These are phyloP conservation scores for Drosophila takahashii DNA, from an alignment of 1,140 invertebrate species.

Conservation along the genomic window DNA sequence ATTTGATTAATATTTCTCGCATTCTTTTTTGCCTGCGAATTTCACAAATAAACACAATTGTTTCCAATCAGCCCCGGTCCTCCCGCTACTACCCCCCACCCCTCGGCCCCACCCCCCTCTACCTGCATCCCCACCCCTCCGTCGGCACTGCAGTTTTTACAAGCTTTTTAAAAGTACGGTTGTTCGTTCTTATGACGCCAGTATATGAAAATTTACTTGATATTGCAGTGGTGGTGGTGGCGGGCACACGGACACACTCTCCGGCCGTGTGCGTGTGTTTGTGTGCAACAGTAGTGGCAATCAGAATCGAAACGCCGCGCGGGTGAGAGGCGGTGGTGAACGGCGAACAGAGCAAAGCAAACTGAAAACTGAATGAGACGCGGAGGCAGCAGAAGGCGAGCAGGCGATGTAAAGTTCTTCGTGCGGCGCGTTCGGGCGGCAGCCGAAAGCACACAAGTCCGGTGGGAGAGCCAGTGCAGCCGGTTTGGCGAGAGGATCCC, in stretches of 20 bases:
- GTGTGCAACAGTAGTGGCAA: conserved; percentile 79
- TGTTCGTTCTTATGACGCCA: conserved; percentile 75
- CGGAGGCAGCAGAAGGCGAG: conserved; percentile 70
- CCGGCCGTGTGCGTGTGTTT: conserved; percentile 43
- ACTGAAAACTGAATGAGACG: conserved; percentile 75
- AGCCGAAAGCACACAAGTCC: conserved; percentile 39
- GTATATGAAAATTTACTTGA: conserved; percentile 80
- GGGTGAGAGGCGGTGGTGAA: conserved; percentile 78
- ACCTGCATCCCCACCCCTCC: conserved; percentile 6
- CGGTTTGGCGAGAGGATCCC: conserved; percentile 15
- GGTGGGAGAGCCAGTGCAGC: conserved; percentile 21
- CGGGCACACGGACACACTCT: conserved; percentile 31
- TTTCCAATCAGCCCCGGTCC: conserved; percentile 53
- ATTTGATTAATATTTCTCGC: conserved; percentile 76
- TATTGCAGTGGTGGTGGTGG: conserved; percentile 60
- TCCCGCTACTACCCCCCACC: neutral
- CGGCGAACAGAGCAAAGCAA: conserved; percentile 74
- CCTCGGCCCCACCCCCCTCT: neutral
- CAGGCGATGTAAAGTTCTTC: conserved; percentile 70
- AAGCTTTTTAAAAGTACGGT: conserved; percentile 59
- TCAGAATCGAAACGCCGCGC: conserved; percentile 76
- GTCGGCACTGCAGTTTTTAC: conserved; percentile 43
- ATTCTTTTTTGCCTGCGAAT: conserved; percentile 66
- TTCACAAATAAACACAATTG: conserved; percentile 74
- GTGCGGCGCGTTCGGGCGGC: conserved; percentile 51